phyloP scores from a whole-genome alignment of 2,113 vertebrate species.

The Tyto alba region DNA sequence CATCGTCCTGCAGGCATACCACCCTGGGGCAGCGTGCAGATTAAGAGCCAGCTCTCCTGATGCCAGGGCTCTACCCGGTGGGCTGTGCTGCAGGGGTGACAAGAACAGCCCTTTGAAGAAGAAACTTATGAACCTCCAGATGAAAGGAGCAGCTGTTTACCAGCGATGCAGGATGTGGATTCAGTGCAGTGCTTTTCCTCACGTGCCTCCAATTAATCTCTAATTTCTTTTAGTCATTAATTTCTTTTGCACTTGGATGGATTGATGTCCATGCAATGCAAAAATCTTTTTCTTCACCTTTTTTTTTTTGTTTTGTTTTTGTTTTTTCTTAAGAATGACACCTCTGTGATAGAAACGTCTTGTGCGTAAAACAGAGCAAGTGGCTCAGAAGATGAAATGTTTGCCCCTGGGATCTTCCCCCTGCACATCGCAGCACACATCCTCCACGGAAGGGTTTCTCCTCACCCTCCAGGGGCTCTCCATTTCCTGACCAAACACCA shows the following conservation, averaged over 20 bases:
- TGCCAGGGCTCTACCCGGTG: not conserved
- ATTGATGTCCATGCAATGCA: not conserved
- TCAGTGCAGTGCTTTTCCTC: not conserved
- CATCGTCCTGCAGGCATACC: not conserved
- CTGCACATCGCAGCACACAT: not conserved
- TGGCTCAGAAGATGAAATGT: not conserved
- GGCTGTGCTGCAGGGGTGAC: not conserved
- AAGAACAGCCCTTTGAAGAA: not conserved
- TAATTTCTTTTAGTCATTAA: not conserved
- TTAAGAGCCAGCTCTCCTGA: not conserved
- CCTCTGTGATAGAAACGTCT: not conserved
- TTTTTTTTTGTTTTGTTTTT: not conserved
- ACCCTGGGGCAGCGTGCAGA: accelerated
- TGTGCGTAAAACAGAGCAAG: not conserved
- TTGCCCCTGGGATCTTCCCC: not conserved
- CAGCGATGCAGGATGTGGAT: not conserved
- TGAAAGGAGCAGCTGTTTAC: not conserved
- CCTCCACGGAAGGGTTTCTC: not conserved
- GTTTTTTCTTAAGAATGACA: not conserved
- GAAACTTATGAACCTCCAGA: not conserved
- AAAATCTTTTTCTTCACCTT: not conserved
- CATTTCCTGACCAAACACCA: slow-evolving; percentile 4
- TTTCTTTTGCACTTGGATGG: not conserved
- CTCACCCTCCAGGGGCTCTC: not conserved
- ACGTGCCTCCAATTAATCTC: not conserved